Base-by-base conservation (phyloP, 2,113 vertebrate genomes). In the Periophthalmus modestus region DNA sequence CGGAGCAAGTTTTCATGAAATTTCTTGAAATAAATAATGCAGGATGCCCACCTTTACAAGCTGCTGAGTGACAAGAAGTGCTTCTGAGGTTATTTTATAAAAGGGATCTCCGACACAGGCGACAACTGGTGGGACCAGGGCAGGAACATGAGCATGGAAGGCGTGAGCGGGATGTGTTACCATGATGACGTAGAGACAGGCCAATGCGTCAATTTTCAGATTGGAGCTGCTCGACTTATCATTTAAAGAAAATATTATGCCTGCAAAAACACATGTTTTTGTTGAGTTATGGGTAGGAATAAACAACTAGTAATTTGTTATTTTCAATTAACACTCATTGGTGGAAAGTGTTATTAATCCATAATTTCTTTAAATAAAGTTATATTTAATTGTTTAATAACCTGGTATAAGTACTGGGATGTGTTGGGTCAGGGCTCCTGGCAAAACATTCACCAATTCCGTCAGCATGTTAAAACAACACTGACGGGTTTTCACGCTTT, bases 381-480 rank as follows among this genome's bases (percentile, higher is more conserved):
- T 28, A 19, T 63, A n/a, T n/a, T n/a, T n/a, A 5, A 28, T 10
- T 28, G 34, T 82, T 5, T 65, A 61, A 63, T 15, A 0, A 99
- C 97, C 97, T 94, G 97, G 97, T 84, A 99, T 94, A 80, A 99
- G 95, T 34, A 99, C 96, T 65, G 97, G 97, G 92, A 98, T 92
- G 77, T 99, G 97, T 14, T 96, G 95, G 2, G 96, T 98, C 77
- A 99, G 94, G 21, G 98, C 98, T 74, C 97, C 98, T 10, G 96
- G 98, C 66, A 99, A 94, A 3, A 99, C 98, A 83, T 97, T 98
- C 71, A 99, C 98, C 77, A 99, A 94, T 82, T 99, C 98, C 0
- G 98, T 99, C 88, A 99, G 88, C 97, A 99, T 98, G 92, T 99
- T 98, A 94, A 99, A 99, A 84, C 98, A 99, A 87, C 98, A 98